These are phyloP conservation scores for Bergia sp. DNA, from an alignment of 92 coral and sea anemone genomes.

Conservation along the genomic window DNA sequence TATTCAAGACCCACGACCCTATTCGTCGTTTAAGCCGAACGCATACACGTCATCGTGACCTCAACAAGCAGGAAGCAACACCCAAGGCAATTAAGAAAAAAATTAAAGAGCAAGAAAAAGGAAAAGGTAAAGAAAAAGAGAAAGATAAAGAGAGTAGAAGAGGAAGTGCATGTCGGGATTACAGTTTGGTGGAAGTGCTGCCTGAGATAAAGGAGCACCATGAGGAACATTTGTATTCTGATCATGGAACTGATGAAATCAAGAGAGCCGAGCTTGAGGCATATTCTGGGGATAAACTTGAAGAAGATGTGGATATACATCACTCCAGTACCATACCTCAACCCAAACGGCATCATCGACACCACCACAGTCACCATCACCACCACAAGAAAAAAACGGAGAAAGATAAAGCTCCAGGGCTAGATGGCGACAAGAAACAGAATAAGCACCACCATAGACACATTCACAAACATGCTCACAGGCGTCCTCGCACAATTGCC, in stretches of 20 bases:
- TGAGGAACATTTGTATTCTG: slow-evolving; percentile 40
- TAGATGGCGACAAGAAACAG: slow-evolving; percentile 6
- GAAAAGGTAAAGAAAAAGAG: slow-evolving; percentile 16
- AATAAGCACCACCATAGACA: slow-evolving; percentile 11
- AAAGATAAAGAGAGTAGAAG: slow-evolving; percentile 21
- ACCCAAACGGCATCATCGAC: slow-evolving; percentile 32
- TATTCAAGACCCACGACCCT: slow-evolving; percentile 42
- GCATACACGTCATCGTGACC: slow-evolving; percentile 12
- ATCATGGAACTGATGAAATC: neutral
- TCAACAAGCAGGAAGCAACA: neutral
- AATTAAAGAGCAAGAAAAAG: slow-evolving; percentile 33
- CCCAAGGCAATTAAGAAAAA: slow-evolving; percentile 43
- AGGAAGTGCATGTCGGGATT: slow-evolving; percentile 22
- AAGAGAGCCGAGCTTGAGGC: slow-evolving; percentile 27
- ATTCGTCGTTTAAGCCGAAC: slow-evolving; percentile 39
- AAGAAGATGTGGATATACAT: slow-evolving; percentile 18
- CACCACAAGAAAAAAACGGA: neutral
- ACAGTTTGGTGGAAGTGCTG: slow-evolving; percentile 37
- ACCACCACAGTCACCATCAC: slow-evolving; percentile 37
- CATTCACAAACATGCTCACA: slow-evolving; percentile 23
- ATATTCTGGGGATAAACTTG: slow-evolving; percentile 32
- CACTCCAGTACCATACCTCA: slow-evolving; percentile 32
- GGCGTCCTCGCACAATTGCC: slow-evolving; percentile 40
- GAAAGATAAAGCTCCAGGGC: neutral
- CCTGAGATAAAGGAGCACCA: slow-evolving; percentile 42